Percentiles rank a stretch among this genome's conserved stretches.
Evolutionary conservation across 1,140 invertebrate species (phyloP).

Genomic region (Popillia japonica): DNA sequence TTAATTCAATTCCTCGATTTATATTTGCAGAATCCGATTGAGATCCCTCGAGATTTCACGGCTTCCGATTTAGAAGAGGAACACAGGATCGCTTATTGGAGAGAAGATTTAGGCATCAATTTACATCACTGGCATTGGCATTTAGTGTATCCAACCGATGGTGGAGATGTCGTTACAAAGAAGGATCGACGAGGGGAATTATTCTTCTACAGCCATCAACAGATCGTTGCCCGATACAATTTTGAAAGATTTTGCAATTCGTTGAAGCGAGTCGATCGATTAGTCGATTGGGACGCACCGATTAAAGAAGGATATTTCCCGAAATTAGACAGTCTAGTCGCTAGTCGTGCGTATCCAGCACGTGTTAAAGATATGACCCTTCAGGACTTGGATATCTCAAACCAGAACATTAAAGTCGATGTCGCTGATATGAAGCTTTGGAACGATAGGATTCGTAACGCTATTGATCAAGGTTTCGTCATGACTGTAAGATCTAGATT

Average conservation of each 20-base stretch:
- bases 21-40: slow-evolving; percentile 64
- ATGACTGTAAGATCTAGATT: neutral
- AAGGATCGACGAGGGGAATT: slow-evolving; percentile 77
- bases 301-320: slow-evolving; percentile 76
- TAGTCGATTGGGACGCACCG: slow-evolving; percentile 69
- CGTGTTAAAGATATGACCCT: slow-evolving; percentile 68
- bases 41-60: slow-evolving; percentile 76
- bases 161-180: slow-evolving; percentile 64
- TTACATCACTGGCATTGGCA: slow-evolving; percentile 87
- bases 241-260: slow-evolving; percentile 71
- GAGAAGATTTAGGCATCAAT: slow-evolving; percentile 77
- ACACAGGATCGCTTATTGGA: slow-evolving; percentile 77
- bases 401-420: slow-evolving; percentile 72
- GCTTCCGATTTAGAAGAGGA: slow-evolving; percentile 77
- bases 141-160: slow-evolving; percentile 76
- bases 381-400: slow-evolving; percentile 71
- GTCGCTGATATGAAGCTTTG: slow-evolving; percentile 76
- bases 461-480: slow-evolving; percentile 65
- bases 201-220: slow-evolving; percentile 81
- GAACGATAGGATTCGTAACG: slow-evolving; percentile 77
- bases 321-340: slow-evolving; percentile 72
- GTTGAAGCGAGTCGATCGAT: slow-evolving; percentile 65
- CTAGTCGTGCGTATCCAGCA: slow-evolving; percentile 70
- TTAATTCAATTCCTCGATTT: no score
- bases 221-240: slow-evolving; percentile 75